Evolutionary conservation across 2,113 vertebrate species (phyloP), one percentile per base, ranked within the genome.

Genomic region (Anolis carolinensis): DNA sequence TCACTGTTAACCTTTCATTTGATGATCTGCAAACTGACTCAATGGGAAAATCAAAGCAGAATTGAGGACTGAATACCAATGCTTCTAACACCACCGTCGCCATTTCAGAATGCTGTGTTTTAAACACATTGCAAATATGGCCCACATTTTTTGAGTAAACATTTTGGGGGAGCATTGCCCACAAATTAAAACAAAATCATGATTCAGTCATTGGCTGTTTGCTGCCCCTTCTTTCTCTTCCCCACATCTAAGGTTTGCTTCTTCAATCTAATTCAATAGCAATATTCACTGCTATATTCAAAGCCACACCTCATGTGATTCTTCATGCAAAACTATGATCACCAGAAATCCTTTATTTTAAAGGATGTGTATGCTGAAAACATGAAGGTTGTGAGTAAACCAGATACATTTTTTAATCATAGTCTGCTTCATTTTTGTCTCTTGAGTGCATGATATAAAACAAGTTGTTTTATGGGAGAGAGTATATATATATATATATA

Each of bases 1-100:
- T 92, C 91, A 93, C 62, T 59, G 74, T 87, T 93, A 93, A 92
- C 92, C 85, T 94, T 94, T 92, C 82, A 65, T 79, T 91, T 92
- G 78, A 94, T 92, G 77, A 76, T 89, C 86, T 90, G 50, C 84
- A 48, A 52, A 83, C 76, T 88, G 89, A 86, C 77, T 84, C 67
- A 62, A 73, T 27, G 10, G 77, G 68, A 50, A 90, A 88, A 90
- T 34, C 87, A 65, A 93, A 87, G 82, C 65, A 77, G 88, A 91
- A 86, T n/a, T 85, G 82, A 91, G 90, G 86, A 4, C 48, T 71
- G 84, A 74, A 80, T 67, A 81, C 36, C 82, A 82, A 81, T 88
- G 84, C 76, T 86, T 92, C 0, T 78, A 34, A 79, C 88, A n/a
- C 59, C 89, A 88, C 84, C 85, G 73, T 82, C 75, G 44, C 4